Evolutionary conservation across 2,888 invertebrate genomes (phyloP), one percentile per base, ranked within the genome.

Genomic region (Chromoteleia sp.): DNA sequence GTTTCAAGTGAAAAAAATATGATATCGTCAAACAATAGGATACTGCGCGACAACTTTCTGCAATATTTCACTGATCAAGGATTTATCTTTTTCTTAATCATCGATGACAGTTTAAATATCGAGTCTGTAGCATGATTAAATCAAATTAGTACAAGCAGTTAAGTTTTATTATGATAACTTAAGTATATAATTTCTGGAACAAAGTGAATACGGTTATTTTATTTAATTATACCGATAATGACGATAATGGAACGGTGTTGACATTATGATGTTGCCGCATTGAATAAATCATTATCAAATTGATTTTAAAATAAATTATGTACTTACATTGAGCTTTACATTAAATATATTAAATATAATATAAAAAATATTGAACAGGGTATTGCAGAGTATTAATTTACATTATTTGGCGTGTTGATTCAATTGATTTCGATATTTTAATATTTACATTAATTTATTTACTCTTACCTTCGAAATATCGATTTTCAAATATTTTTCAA

Each of bases 261-360:
- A 14, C 25, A 52, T 29, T 39, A 52, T 67, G 29, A 52, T 41
- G 52, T 63, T 48, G 33, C 1, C 33, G 33, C 19, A 48, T 48
- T 45, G 33, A 63, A 48, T 63, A 33, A 48, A 48, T 45, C 12
- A 48, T 48, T 48, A 48, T 52, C 14, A 12, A 39, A 50, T 50
- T 39, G n/a, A 50, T 39, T 65, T 65, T 52, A 39, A 65, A 50
- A 65, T 48, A 52, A 50, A 65, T 63, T 48, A 14, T 21, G 48
- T 21, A 14, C 14, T 63, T 48, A 21, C 19, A 63, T 29, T 48
- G 30, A 17, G 33, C 29, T 14, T 7, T 36, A 19, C 48, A 33
- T 21, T 36, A 30, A 63, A 48, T 48, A 33, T 63, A 48, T 65
- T 63, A 36, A 33, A 39, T 12, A 8, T 7, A 39, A 36, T n/a